Conservation (phyloP, 2,797 vertebrate species). For the Neosilurus mollespiculum region DNA sequence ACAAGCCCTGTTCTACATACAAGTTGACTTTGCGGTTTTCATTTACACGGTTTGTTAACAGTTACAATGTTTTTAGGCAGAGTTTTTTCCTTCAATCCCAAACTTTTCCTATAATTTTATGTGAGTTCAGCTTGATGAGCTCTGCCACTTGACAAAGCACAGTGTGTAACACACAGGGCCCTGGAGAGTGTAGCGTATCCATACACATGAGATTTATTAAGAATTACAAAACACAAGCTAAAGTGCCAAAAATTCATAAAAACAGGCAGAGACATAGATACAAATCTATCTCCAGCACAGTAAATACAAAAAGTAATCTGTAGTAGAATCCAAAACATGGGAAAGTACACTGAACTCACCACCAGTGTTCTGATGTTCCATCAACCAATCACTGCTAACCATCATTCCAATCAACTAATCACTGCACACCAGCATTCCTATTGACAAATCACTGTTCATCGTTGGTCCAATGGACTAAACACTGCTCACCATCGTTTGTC, state of each 20-base stretch:
- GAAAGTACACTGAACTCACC: neutral
- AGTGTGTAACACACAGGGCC: neutral
- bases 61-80: neutral
- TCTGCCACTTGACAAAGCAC: conserved; percentile 1
- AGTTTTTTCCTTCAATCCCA: neutral
- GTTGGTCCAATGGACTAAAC: neutral
- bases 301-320: neutral
- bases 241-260: neutral
- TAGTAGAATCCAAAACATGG: neutral
- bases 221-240: neutral
- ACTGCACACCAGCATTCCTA: neutral
- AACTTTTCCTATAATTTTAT: neutral
- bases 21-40: neutral
- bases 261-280: neutral
- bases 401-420: neutral
- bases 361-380: neutral
- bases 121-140: neutral
- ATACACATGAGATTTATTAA: neutral
- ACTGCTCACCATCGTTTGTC: neutral
- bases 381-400: neutral
- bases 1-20: neutral
- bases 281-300: neutral
- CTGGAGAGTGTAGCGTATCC: neutral
- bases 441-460: neutral
- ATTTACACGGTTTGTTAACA: neutral